Percentiles rank a stretch among this genome's conserved stretches.
Conservation (phyloP, 1,140 invertebrate species). For the Anagrus nilaparvatae region DNA sequence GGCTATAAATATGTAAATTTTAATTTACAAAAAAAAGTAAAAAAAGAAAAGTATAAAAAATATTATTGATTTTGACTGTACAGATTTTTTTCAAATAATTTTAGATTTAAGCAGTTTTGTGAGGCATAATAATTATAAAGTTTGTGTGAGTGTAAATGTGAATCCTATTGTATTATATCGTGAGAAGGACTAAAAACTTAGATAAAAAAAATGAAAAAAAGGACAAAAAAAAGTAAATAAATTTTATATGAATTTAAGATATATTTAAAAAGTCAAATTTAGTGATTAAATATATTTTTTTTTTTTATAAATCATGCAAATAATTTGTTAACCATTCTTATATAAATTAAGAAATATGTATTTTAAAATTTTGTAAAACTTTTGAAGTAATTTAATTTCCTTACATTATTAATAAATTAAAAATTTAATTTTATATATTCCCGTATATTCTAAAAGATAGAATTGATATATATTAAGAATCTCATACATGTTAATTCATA, state of each 20-base stretch:
- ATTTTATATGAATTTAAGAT: conserved; percentile 5
- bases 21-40: conserved; percentile 3
- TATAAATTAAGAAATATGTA: neutral
- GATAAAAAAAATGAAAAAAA: conserved; percentile 1
- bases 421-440: too few species aligned
- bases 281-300: conserved; percentile 11
- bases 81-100: conserved; percentile 14
- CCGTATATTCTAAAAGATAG: too few species aligned
- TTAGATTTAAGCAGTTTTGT: conserved; percentile 1
- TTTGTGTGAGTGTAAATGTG: conserved; percentile 27
- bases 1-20: too few species aligned
- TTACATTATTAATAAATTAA: too few species aligned
- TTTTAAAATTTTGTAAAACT: neutral
- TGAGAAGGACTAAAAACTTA: too few species aligned
- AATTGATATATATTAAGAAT: too few species aligned
- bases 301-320: conserved; percentile 6
- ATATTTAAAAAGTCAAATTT: conserved; percentile 11
- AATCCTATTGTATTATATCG: conserved; percentile 28
- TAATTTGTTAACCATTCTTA: conserved; percentile 2
- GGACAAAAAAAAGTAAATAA: conserved; percentile 6
- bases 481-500: too few species aligned
- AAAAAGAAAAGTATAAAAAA: conserved; percentile 12
- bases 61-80: conserved; percentile 9
- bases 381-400: neutral
- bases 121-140: conserved; percentile 15